Evolutionary conservation across 2,888 invertebrate species (phyloP).

Genomic region (Barypeithes pellucidus): DNA sequence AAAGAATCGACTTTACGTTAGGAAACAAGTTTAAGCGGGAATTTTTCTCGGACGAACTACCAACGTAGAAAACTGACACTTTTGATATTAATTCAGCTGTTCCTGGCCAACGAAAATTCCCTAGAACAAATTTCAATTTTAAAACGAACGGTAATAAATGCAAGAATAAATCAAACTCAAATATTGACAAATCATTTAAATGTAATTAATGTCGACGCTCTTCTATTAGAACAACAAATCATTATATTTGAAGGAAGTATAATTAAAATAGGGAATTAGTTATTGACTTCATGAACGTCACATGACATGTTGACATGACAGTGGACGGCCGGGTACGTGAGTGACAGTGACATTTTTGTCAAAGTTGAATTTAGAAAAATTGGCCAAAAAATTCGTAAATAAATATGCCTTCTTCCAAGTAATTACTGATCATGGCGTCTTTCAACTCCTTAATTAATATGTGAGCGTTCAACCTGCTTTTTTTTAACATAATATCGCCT

Average conservation of each 20-base stretch:
- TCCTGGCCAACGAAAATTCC: neutral
- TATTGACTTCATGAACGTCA: conserved; percentile 6
- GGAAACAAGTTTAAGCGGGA: conserved; percentile 37
- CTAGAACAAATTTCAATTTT: conserved; percentile 1
- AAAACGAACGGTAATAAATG: neutral
- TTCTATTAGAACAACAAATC: conserved; percentile 12
- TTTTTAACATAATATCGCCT: neutral
- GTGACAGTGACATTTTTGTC: conserved; percentile 33
- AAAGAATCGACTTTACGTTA: neutral
- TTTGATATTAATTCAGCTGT: conserved; percentile 11
- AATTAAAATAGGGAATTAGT: conserved; percentile 11
- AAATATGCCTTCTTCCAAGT: conserved; percentile 30
- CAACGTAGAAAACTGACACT: conserved; percentile 2
- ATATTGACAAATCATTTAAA: conserved; percentile 22
- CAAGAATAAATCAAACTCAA: neutral
- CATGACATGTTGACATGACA: conserved; percentile 7
- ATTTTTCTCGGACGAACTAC: conserved; percentile 24
- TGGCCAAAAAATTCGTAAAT: conserved; percentile 29
- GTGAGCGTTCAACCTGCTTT: neutral
- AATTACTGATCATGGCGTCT: conserved; percentile 5
- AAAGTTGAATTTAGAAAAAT: neutral
- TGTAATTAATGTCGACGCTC: conserved; percentile 19
- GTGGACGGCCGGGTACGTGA: neutral
- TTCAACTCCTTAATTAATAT: conserved; percentile 15
- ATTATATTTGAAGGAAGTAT: neutral